phyloP scores from a whole-genome alignment of 2,113 vertebrate genomes.

The Eulacestoma nigropectus region DNA sequence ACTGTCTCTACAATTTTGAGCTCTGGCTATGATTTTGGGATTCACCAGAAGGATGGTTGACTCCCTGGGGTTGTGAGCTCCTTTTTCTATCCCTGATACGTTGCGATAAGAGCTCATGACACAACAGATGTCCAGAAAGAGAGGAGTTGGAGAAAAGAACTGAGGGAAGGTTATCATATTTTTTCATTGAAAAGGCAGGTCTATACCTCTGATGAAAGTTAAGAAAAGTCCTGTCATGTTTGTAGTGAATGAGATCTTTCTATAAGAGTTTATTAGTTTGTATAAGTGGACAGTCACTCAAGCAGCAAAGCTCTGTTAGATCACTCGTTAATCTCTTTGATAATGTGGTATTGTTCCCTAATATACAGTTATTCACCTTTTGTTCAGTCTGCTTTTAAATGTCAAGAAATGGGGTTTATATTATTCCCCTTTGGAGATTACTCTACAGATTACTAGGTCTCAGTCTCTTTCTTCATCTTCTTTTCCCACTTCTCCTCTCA shows the following conservation, averaged over 20 bases:
- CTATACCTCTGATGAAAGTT: background rate
- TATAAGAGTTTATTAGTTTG: background rate
- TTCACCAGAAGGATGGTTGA: background rate
- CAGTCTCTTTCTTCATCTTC: background rate
- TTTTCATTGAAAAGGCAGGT: background rate
- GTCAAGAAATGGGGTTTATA: background rate
- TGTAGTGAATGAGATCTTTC: background rate
- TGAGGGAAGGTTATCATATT: background rate
- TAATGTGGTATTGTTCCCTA: constrained; percentile 13
- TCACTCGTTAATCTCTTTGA: background rate
- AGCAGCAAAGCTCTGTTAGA: background rate
- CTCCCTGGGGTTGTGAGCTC: background rate
- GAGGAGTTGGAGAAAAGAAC: background rate
- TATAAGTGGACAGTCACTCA: background rate
- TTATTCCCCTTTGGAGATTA: constrained; percentile 16
- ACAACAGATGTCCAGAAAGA: background rate
- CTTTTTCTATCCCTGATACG: background rate
- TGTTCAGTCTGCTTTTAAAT: constrained; percentile 43
- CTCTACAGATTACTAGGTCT: constrained; percentile 16
- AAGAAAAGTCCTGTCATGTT: background rate
- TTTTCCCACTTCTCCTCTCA: background rate
- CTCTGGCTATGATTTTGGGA: background rate
- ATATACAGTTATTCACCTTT: constrained; percentile 24
- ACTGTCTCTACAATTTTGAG: background rate
- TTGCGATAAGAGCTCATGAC: background rate